Base-by-base conservation (phyloP, 2,797 vertebrate species). In the Takifugu rubripes region DNA sequence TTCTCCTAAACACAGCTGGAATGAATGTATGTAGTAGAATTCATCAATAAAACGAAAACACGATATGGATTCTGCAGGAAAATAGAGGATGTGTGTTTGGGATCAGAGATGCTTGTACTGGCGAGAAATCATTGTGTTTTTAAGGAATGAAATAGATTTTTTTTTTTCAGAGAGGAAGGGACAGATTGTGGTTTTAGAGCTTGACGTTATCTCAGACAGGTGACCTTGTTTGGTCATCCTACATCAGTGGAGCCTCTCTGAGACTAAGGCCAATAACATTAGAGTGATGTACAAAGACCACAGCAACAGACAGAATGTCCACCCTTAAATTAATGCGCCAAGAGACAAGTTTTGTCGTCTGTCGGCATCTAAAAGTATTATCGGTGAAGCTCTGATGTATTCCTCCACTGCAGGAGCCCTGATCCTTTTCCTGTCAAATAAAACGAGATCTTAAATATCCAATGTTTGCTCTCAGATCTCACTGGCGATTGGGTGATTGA, bases 391-490 rank as follows among this genome's bases (percentile, higher is more conserved):
- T 40, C 12, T 40, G 36, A 25, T 61, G 49, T 62, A 64, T 66
- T 59, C 44, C 49, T 48, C 63, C 68, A 51, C 44, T 6, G 5
- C 59, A 69, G 81, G 76, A 86, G 72, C 59, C 33, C 17, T 48
- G n/a, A 59, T 53, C 77, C 75, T 82, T 21, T 77, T 68, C 77
- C 79, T 89, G 68, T 67, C 72, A 67, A 69, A 74, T 72, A 91
- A 88, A 92, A 93, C 79, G 9, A 31, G 77, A 92, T 87, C 86
- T 83, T 70, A 66, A 54, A 47, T 63, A 74, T 76, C 78, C 74
- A 85, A 68, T 72, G 83, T 85, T 85, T 83, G 85, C 84, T 89
- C 74, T 73, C 86, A 82, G 76, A 84, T 66, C 81, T 82, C 58
- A 60, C 5, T 53, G 54, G 60, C 73, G 82, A 89, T 84, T 79